Base-by-base conservation (phyloP, 1,140 invertebrate genomes). In the Hyles euphorbiae region DNA sequence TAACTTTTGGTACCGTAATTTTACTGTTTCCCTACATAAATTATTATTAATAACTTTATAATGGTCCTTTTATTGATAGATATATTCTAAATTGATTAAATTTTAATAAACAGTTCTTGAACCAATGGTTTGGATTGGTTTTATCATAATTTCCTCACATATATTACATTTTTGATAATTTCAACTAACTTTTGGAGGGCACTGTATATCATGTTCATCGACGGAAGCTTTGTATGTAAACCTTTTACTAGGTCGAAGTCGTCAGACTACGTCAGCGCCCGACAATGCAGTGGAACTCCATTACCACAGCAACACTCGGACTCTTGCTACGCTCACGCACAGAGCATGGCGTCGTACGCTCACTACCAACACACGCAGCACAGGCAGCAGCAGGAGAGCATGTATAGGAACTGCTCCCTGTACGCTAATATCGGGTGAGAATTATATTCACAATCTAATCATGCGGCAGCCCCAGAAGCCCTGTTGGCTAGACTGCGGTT, bases 391-490 rank as follows among this genome's bases (percentile, higher is more conserved):
- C 89, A 89, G 36, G 90, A 91, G 40, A 88, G 71, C 60, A 74
- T 89, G 58, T 91, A 91, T 57, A 88, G 90, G 59, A 91, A 91
- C 65, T 91, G 90, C 60, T 80, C 89, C 32, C 89, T 81, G 0
- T 91, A 91, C 62, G 87, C 86, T 10, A 90, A 87, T 58, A 67
- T 89, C 49, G 83, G 86, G 87, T 90, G 73, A 65, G 67, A 8
- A 32, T n/a, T 40, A 46, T 45, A 5, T 58, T 33, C 9, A 40
- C 34, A 2, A 22, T 22, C 22, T 22, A 22, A 22, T 22, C 22
- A 2, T 22, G 22, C 22, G 22, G 22, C 22, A 22, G 22, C 22
- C 22, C 22, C 22, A 22, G 22, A 22, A 2, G 22, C 22, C 22
- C 22, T 22, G 2, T 22, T 22, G 22, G 22, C 22, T 22, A 22